Evolutionary conservation across 1,140 invertebrate species (phyloP), one percentile per base, ranked within the genome.

Genomic region (Ceratosolen fusciceps): DNA sequence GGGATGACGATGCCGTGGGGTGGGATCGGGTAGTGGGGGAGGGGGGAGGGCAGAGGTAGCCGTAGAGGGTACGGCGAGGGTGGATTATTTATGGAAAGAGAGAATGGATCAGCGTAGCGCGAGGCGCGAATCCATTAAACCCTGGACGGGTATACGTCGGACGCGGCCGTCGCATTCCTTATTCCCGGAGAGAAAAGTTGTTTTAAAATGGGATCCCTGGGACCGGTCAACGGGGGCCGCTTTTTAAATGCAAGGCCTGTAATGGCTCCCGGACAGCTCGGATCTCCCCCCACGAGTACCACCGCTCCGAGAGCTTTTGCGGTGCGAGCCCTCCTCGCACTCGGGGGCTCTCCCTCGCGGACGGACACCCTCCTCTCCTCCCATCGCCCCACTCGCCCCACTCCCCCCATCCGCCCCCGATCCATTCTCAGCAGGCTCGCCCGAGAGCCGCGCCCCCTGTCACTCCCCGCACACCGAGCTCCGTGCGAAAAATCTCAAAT

Each of bases 241-340:
- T 86, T 87, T n/a, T 86, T 82, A 84, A 84, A 87, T 86, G 80
- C 83, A 86, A 87, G 86, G 85, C 83, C 79, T 83, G 82, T 84
- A 85, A 87, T 83, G 83, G 81, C 71, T n/a, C 52, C 65, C 68
- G n/a, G n/a, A n/a, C n/a, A 24, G 62, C 10, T 62, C 29, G 72
- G 72, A 79, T 76, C 74, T 67, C 56, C 60, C 73, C 56, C 60
- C 12, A 2, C 58, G 81, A 43, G 65, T n/a, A n/a, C 68, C 39
- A 56, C 12, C 12, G 60, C 43, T 19, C 73, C 73, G 79, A 81
- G 70, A 81, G 70, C 77, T 81, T n/a, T 79, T 39, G 77, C 60
- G 31, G 60, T 79, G 79, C 82, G 79, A 84, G 82, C 80, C 80
- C 67, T 71, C 62, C 74, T n/a, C n/a, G n/a, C n/a, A n/a, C n/a